Evolutionary conservation across 2,113 vertebrate genomes (phyloP).

Genomic region (Pimephales promelas): DNA sequence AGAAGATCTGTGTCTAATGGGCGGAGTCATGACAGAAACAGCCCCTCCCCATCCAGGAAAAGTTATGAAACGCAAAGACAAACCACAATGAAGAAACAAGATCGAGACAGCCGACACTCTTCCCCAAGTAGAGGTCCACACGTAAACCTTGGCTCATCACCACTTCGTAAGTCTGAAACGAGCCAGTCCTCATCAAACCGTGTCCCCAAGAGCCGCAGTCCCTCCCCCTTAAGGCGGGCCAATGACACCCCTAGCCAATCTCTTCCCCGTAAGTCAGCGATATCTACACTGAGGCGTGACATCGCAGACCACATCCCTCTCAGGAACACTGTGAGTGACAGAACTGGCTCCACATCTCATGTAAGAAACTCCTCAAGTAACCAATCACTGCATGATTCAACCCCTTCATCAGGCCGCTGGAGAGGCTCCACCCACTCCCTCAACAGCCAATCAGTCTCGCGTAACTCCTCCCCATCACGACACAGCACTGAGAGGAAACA

Average conservation of each 20-base stretch:
- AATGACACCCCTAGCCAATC: constrained; percentile 40
- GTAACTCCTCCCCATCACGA: constrained; percentile 65
- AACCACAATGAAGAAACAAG: constrained; percentile 47
- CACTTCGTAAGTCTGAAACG: constrained; percentile 58
- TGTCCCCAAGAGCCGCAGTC: constrained; percentile 49
- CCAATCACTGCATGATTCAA: constrained; percentile 58
- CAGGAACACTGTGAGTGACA: constrained; percentile 62
- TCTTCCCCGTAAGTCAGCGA: constrained; percentile 48
- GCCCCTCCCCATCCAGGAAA: constrained; percentile 50
- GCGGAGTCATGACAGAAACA: constrained; percentile 36
- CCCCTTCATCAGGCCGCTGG: constrained; percentile 53
- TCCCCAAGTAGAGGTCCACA: constrained; percentile 67
- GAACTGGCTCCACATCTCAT: constrained; percentile 33
- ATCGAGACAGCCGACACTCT: constrained; percentile 55
- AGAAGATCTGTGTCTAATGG: constrained; percentile 23
- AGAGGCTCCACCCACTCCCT: constrained; percentile 61
- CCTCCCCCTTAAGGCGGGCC: constrained; percentile 7
- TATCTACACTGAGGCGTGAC: constrained; percentile 46
- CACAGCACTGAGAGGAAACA: constrained; percentile 51
- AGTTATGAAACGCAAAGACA: constrained; percentile 37
- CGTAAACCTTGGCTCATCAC: constrained; percentile 61
- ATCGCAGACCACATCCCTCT: constrained; percentile 63
- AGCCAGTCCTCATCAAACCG: constrained; percentile 47
- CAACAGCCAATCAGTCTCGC: constrained; percentile 65
- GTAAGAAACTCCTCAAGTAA: constrained; percentile 55